These are phyloP conservation scores for Octomys mimax DNA, from an alignment of 2,797 vertebrate genomes.

Conservation along the genomic window DNA sequence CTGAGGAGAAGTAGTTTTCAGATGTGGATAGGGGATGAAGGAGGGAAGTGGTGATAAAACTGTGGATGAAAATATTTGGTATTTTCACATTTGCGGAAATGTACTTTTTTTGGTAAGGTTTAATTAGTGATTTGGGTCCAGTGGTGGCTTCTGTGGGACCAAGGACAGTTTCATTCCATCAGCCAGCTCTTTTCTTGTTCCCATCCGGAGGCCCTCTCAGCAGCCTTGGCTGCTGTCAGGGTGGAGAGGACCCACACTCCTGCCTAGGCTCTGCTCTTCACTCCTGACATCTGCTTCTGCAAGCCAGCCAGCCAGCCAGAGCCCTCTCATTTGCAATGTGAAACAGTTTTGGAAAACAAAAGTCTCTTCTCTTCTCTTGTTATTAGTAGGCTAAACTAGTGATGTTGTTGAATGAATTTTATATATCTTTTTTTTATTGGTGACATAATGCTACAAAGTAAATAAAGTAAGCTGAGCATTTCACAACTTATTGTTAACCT, in stretches of 20 bases:
- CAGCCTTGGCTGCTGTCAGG: background rate
- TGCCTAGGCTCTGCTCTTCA: background rate
- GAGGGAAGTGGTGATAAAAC: background rate
- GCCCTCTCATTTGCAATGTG: background rate
- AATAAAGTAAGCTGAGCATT: background rate
- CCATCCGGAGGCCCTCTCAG: background rate
- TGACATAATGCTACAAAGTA: background rate
- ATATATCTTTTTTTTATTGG: background rate
- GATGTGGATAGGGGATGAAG: accelerated
- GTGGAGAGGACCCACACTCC: accelerated
- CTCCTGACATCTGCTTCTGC: background rate
- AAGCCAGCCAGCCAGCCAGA: background rate
- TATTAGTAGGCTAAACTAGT: background rate
- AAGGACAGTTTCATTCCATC: background rate
- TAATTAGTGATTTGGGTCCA: background rate
- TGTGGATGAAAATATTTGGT: background rate
- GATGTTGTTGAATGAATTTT: background rate
- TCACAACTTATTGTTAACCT: background rate
- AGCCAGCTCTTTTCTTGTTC: background rate
- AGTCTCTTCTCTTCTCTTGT: background rate
- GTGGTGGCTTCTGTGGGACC: background rate
- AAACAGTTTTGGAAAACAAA: background rate
- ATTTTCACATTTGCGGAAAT: background rate
- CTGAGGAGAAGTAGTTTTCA: background rate
- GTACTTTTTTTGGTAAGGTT: background rate